Evolutionary conservation across 1,140 invertebrate species (phyloP), one percentile per base, ranked within the genome.

Genomic region (Teleopsis dalmanni): DNA sequence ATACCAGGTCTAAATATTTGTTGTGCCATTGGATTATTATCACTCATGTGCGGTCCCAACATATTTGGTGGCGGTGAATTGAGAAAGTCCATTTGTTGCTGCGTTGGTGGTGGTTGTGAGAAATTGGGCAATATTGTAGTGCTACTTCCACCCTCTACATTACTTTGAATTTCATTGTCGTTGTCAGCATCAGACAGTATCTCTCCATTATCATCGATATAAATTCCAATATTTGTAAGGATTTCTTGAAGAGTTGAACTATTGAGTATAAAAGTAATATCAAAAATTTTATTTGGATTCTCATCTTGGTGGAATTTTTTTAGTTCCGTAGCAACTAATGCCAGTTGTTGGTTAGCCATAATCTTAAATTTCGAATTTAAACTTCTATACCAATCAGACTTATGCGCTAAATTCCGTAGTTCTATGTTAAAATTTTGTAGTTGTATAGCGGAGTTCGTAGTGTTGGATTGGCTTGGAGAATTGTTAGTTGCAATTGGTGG

Each of bases 361-460:
- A 83, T 76, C 65, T 82, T 83, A 57, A 81, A 78, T 46, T 80
- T 81, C 37, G 79, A 80, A 46, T 78, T 81, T 16, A 82, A 61
- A 38, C 79, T 77, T 58, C 78, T 80, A 57, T 82, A 83, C 75
- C 81, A 82, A 21, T 73, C 75, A 2, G 81, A 82, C 59, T 72
- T 76, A 64, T 81, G 79, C 33, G 81, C 58, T 29, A 81, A 72
- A 26, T 65, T 75, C 60, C 79, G 72, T 55, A 82, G 72, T 73
- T 77, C 58, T 23, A n/a, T n/a, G n/a, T n/a, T n/a, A n/a, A 65
- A 59, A 60, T 76, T 69, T 48, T 69, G 60, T 13, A 55, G 54
- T 34, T 52, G 46, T 10, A 33, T 38, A 0, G 40, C n/a, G 2
- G 33, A n/a, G 4, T 8, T 29, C 2, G 19, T 23, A 16, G 16